Base-by-base conservation (phyloP, 2,797 vertebrate genomes). In the Luscinia megarhynchos region DNA sequence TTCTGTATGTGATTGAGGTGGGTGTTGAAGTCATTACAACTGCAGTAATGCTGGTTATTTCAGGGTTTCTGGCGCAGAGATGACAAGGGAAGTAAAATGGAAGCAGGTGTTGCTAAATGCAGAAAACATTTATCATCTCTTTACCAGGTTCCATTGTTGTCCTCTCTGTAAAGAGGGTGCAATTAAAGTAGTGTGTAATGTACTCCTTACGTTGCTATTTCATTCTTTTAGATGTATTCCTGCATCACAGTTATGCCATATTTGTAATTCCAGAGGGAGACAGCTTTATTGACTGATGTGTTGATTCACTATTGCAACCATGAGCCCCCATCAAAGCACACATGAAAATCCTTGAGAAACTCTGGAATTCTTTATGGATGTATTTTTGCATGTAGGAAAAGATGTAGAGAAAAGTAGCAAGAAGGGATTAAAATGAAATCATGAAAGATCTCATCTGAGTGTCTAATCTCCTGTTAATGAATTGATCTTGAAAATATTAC, bases 1-100 rank as follows among this genome's bases (percentile, higher is more conserved):
- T 95, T 76, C 80, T 87, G 26, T 66, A 41, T 90, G 46, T 73
- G 78, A 57, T 79, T 80, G 69, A 93, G 72, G 84, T 94, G 91
- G 90, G 85, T 84, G 87, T 95, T 91, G 40, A 95, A 96, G 81
- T 95, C 93, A 81, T 93, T 95, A 93, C 88, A 94, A 81, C 80
- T 86, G 89, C 93, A 94, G 77, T 15, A 66, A 90, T 79, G 70
- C 72, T 81, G 34, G 54, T 84, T 94, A 61, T 86, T 81, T 92
- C 76, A 70, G 83, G 88, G 59, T 63, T 89, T 81, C 81, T 95
- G 89, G 64, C 84, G 89, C 92, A 90, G 84, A 61, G 87, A 78
- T 80, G 90, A 84, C 87, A 91, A 86, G 69, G 89, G 80, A 91
- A 84, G 59, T 84, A 86, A 79, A 72, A 78, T 83, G 89, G 87